These are phyloP conservation scores for Vimba vimba DNA, from an alignment of 2,113 vertebrate species.

Conservation along the genomic window DNA sequence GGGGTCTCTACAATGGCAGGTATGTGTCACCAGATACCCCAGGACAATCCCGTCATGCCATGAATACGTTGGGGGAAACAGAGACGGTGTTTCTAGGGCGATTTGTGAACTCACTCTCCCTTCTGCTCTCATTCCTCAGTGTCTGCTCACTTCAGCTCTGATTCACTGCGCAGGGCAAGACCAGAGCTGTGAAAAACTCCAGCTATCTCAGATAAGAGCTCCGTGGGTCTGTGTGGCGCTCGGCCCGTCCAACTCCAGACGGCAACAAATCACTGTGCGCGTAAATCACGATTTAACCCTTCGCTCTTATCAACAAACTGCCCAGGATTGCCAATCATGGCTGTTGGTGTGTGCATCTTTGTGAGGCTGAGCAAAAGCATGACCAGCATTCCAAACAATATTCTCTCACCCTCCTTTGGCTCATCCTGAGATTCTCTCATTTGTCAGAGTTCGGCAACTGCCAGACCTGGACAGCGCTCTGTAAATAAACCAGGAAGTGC, in stretches of 20 bases:
- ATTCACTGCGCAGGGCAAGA: conserved; percentile 39
- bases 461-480: conserved; percentile 15
- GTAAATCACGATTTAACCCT: conserved; percentile 48
- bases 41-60: conserved; percentile 55
- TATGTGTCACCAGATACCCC: conserved; percentile 59
- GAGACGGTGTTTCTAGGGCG: not conserved
- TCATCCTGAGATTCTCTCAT: conserved; percentile 33
- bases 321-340: conserved; percentile 21
- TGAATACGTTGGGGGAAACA: conserved; percentile 24
- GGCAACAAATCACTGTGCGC: conserved; percentile 47
- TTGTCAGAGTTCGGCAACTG: conserved; percentile 39
- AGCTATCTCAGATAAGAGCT: conserved; percentile 53
- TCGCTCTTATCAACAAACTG: conserved; percentile 28
- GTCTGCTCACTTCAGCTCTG: conserved; percentile 34
- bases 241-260: conserved; percentile 33
- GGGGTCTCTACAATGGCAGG: conserved; percentile 57
- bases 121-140: conserved; percentile 12
- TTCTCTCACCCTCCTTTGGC: conserved; percentile 28
- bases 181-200: conserved; percentile 51
- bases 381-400: conserved; percentile 31
- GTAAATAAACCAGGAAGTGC: conserved; percentile 43
- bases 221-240: not conserved
- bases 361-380: conserved; percentile 36
- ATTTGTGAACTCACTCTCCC: conserved; percentile 23
- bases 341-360: conserved; percentile 25